Evolutionary conservation across 2,888 invertebrate species (phyloP).

Genomic region (Vanessa cardui): DNA sequence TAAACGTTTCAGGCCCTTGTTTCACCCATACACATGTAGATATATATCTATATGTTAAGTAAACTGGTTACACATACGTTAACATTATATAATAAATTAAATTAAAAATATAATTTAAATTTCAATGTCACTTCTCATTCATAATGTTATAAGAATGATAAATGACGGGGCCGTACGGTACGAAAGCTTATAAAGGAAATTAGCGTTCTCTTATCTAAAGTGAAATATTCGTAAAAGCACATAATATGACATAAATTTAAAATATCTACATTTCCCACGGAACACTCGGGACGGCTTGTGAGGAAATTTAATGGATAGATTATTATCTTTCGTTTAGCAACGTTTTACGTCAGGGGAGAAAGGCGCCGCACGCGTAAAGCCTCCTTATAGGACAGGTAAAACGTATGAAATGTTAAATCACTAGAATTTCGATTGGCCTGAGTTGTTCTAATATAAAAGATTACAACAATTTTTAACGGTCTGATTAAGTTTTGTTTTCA

Average conservation of each 20-base stretch:
- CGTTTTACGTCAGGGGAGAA: not conserved
- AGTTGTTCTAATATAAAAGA: no score
- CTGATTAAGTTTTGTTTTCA: no score
- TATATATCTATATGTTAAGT: no score
- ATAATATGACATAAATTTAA: conserved; percentile 22
- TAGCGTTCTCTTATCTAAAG: conserved; percentile 22
- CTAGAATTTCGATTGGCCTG: no score
- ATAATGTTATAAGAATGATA: conserved; percentile 2
- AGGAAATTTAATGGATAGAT: conserved; percentile 19
- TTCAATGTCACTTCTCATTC: not conserved
- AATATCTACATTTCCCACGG: conserved; percentile 15
- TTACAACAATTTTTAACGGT: no score
- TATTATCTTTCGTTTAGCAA: conserved; percentile 5
- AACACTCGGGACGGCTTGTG: conserved; percentile 4
- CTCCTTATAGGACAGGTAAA: no score
- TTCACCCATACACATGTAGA: no score
- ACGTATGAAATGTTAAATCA: no score
- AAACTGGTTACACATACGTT: no score
- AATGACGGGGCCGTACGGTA: not conserved
- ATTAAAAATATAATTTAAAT: conserved; percentile 3
- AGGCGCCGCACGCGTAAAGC: not conserved
- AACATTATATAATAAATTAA: not conserved
- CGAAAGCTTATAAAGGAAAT: conserved; percentile 24
- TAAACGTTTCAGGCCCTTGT: no score
- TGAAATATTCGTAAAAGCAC: conserved; percentile 26